Evolutionary conservation across 2,113 vertebrate species (phyloP).

Genomic region (Psettodes erumei): DNA sequence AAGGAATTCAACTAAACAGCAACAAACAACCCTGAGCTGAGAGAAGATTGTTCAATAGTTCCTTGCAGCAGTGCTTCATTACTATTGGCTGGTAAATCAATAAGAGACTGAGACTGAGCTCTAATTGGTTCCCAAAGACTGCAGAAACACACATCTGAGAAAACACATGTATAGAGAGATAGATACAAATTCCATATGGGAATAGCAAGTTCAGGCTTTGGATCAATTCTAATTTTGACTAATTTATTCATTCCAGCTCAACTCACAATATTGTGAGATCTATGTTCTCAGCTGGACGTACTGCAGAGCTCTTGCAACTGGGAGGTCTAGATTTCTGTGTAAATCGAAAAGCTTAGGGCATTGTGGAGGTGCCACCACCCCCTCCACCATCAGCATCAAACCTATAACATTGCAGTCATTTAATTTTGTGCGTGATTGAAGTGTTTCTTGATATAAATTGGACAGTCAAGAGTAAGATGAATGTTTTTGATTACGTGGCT

Average conservation of each 20-base stretch:
- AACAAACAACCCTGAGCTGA: slow-evolving; percentile 50
- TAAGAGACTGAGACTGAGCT: slow-evolving; percentile 53
- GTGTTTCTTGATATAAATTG: too few relatives aligned
- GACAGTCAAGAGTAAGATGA: too few relatives aligned
- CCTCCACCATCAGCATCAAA: too few relatives aligned
- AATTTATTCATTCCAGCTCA: slow-evolving; percentile 54
- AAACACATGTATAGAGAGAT: slow-evolving; percentile 44
- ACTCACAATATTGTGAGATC: slow-evolving; percentile 1
- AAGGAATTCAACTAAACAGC: slow-evolving; percentile 59
- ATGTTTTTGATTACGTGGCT: too few relatives aligned
- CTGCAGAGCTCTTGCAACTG: background rate
- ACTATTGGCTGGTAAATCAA: slow-evolving; percentile 80
- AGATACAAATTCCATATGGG: slow-evolving; percentile 49
- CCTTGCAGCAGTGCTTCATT: slow-evolving; percentile 61
- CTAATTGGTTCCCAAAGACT: slow-evolving; percentile 72
- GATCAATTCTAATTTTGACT: slow-evolving; percentile 65
- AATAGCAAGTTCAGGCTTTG: slow-evolving; percentile 44
- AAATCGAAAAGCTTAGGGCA: background rate
- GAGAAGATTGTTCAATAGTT: slow-evolving; percentile 52
- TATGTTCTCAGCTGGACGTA: slow-evolving; percentile 20
- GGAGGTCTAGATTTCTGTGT: slow-evolving; percentile 2
- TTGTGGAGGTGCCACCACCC: too few relatives aligned
- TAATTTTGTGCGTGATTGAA: too few relatives aligned
- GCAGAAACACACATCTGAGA: slow-evolving; percentile 45
- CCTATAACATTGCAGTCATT: too few relatives aligned